Conservation (phyloP, 2,113 vertebrate genomes). For the Onychorhynchus coronatus region DNA sequence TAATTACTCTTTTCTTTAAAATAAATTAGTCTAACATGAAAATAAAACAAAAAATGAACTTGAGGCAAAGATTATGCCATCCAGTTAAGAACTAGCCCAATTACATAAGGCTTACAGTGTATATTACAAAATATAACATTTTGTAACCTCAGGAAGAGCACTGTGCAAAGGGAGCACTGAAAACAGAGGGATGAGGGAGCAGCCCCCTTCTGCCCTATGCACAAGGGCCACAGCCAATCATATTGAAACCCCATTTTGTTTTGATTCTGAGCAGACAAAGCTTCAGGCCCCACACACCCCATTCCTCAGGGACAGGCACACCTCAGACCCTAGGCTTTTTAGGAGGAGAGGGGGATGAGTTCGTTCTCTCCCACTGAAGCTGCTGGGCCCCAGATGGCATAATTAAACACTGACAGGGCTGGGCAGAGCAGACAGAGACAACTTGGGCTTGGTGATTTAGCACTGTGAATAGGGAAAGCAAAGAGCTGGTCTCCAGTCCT, state of each 20-base stretch:
- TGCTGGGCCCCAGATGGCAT: fast-evolving
- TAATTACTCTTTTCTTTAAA: background rate
- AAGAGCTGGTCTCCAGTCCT: background rate
- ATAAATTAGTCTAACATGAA: background rate
- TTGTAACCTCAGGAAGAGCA: background rate
- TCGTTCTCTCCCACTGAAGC: background rate
- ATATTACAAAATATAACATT: background rate
- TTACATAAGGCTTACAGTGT: background rate
- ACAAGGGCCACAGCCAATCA: background rate
- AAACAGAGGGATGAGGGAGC: background rate
- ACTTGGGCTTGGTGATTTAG: background rate
- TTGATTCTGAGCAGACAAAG: background rate
- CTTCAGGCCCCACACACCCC: background rate
- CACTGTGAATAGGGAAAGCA: background rate
- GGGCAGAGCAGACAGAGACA: background rate
- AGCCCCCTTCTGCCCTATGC: background rate
- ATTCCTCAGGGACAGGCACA: background rate
- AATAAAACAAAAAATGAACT: background rate
- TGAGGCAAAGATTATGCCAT: background rate
- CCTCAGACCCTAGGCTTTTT: background rate
- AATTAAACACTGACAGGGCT: background rate
- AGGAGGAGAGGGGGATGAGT: background rate
- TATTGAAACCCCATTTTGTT: fast-evolving
- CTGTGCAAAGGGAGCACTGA: background rate
- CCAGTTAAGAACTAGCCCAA: background rate